A percentile compares a stretch with the other conserved stretches of the same genome.
Evolutionary conservation across 2,888 invertebrate species (phyloP).

Genomic region (Odontothrips loti): DNA sequence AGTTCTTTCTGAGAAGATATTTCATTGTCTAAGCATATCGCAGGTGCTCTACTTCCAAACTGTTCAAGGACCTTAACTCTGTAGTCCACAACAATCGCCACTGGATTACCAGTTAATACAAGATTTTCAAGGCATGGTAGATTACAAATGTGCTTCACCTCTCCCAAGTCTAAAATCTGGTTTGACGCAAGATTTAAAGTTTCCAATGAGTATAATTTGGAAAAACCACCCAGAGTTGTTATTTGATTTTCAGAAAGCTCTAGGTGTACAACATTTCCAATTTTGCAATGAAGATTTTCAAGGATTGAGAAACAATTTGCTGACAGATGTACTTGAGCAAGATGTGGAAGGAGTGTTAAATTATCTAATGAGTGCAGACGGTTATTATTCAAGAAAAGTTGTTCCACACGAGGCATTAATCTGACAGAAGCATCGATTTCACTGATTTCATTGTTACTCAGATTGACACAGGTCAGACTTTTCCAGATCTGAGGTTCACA

Average conservation of each 20-base stretch:
- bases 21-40: conserved; percentile 84
- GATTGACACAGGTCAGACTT: conserved; percentile 63
- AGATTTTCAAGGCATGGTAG: conserved; percentile 84
- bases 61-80: conserved; percentile 83
- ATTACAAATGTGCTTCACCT: conserved; percentile 72
- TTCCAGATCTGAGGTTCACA: conserved; percentile 35
- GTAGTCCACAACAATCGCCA: conserved; percentile 82
- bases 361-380: conserved; percentile 68
- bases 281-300: conserved; percentile 73
- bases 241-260: conserved; percentile 83
- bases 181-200: conserved; percentile 84
- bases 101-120: conserved; percentile 83
- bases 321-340: conserved; percentile 72
- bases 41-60: conserved; percentile 76
- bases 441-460: conserved; percentile 72
- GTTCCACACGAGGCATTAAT: conserved; percentile 66
- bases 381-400: conserved; percentile 73
- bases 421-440: conserved; percentile 76
- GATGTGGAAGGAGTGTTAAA: conserved; percentile 70
- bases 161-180: conserved; percentile 70
- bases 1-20: conserved; percentile 81
- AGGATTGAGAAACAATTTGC: conserved; percentile 71
- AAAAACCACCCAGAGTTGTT: conserved; percentile 64
- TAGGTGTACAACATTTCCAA: conserved; percentile 83
- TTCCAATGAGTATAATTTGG: conserved; percentile 80